A percentile compares a stretch with the other conserved stretches of the same genome.
Evolutionary conservation across 2,113 vertebrate species (phyloP).

Genomic region (Centropristis striata): DNA sequence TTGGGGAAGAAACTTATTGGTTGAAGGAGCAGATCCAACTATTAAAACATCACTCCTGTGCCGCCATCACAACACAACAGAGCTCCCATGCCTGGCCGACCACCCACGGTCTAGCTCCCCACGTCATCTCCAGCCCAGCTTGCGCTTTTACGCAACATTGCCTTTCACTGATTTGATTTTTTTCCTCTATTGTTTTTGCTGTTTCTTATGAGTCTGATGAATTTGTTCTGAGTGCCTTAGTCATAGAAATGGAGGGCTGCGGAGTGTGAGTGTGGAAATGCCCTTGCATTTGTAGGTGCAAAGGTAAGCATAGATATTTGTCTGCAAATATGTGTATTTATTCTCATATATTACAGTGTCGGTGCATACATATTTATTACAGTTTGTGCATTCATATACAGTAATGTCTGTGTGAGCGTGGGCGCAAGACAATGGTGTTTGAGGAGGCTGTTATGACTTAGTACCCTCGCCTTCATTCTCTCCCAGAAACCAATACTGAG

Average conservation of each 20-base stretch:
- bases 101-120: conserved; percentile 45
- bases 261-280: conserved; percentile 2
- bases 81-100: conserved; percentile 34
- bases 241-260: conserved; percentile 36
- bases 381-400: conserved; percentile 35
- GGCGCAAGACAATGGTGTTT: conserved; percentile 33
- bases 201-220: conserved; percentile 63
- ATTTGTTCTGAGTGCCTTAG: conserved; percentile 59
- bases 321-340: conserved; percentile 28
- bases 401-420: conserved; percentile 20
- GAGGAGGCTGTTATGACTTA: conserved; percentile 62
- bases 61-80: conserved; percentile 41
- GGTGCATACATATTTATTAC: conserved; percentile 11
- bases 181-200: conserved; percentile 63
- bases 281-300: neutral
- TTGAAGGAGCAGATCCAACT: conserved; percentile 60
- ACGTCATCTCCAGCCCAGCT: conserved; percentile 46
- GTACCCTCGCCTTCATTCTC: conserved; percentile 42
- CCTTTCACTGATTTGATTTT: conserved; percentile 72
- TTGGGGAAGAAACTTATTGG: conserved; percentile 30
- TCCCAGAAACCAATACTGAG: conserved; percentile 67
- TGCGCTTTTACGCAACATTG: conserved; percentile 67
- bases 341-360: neutral
- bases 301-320: conserved; percentile 12
- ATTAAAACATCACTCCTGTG: conserved; percentile 70